Evolutionary conservation across 2,797 vertebrate genomes (phyloP), one percentile per base, ranked within the genome.

Genomic region (Aplochiton taeniatus): DNA sequence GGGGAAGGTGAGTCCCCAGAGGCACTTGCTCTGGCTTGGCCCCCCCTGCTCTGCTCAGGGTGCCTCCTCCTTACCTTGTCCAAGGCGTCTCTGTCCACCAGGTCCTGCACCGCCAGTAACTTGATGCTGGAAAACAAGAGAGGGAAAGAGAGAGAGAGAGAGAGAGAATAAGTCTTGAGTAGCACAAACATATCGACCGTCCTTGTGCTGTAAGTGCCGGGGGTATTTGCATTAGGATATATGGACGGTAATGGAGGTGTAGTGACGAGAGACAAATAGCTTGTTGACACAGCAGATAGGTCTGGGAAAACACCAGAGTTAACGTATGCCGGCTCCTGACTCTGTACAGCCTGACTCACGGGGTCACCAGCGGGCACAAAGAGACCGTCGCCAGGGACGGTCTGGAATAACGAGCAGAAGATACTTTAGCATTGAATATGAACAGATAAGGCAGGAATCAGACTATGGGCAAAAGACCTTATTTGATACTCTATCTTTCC

Each of bases 81-180:
- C 48, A 98, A 85, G 2, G 94, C 95, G 74, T 98, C 96, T 80
- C 78, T 91, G 74, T 98, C 96, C 9, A 91, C 73, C 71, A 98
- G 89, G 78, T 98, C 96, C 85, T 98, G 96, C 50, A 98, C 95
- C 9, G 96, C 97, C 85, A 98, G 87, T 75, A 98, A 88, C 92
- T 96, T 96, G 92, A 98, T 94, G 86, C 96, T 98, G 79, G 14
- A 50, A 19, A 51, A 14, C 19, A 57, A 31, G 57, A 19, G 41
- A 31, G 48, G 18, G 46, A 12, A 19, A n/a, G 41, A 67, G 42
- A 50, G 19, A 60, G 12, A 51, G 17, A 48, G 20, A 14, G n/a
- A 13, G 59, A 18, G 48, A 13, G 16, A 46, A 47, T 19, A 17
- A 53, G 16, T 31, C 31, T 2, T 6, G 2, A 31, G 31, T 31